phyloP scores from a whole-genome alignment of 1,140 invertebrate species.

The Eufriesea mexicana region DNA sequence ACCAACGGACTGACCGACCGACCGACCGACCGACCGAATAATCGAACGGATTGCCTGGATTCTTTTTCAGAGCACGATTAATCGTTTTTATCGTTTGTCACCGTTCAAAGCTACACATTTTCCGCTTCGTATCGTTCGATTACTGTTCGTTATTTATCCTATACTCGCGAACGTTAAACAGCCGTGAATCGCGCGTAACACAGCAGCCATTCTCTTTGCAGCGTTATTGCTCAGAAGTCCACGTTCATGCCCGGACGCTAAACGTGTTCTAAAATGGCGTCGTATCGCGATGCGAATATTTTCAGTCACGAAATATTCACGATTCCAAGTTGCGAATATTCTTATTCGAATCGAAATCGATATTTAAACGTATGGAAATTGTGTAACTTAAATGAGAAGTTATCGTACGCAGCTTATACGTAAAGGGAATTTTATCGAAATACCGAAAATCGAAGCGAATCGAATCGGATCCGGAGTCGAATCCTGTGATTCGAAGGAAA shows the following conservation, averaged over 20 bases:
- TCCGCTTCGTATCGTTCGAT: neutral
- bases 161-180: neutral
- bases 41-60: neutral
- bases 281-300: neutral
- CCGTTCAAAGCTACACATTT: neutral
- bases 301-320: neutral
- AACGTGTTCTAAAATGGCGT: neutral
- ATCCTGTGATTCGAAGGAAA: neutral
- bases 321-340: neutral
- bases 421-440: neutral
- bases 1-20: constrained; percentile 5
- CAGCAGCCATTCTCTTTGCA: neutral
- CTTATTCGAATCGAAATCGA: neutral
- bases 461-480: neutral
- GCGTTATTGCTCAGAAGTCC: neutral
- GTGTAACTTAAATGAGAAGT: neutral
- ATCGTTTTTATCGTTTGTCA: neutral
- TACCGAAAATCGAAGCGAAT: neutral
- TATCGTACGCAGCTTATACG: neutral
- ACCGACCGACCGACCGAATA: neutral
- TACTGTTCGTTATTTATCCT: neutral
- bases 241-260: neutral
- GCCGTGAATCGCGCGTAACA: neutral
- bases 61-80: no score
- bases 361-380: neutral